Base-by-base conservation (phyloP, 1,140 invertebrate genomes). In the Mercenaria mercenaria region DNA sequence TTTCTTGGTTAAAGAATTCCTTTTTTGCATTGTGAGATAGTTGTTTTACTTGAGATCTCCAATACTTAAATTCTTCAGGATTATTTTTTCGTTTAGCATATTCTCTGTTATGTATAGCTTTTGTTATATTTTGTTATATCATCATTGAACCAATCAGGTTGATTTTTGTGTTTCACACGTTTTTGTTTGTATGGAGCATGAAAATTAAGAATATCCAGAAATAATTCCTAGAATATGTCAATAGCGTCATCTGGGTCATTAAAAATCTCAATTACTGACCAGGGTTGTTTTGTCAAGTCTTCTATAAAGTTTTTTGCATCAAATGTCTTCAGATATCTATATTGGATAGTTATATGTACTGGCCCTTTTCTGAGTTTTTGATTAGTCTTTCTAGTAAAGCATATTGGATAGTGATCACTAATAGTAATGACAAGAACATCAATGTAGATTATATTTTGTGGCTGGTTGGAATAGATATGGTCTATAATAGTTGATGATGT, bases 401-500 rank as follows among this genome's bases (percentile, higher is more conserved):
- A 56, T 11, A 52, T 37, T 43, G 76, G 76, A 23, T 29, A 79
- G 34, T 79, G 76, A 79, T 79, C 76, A 79, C 41, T 79, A 10
- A 79, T 3, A 1, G 76, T 8, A 3, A 79, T 8, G 1, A 2
- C 0, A 52, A 43, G 76, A 1, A 79, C n/a, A 26, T 50, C 1
- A 0, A 79, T 41, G 3, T 79, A 3, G 52, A n/a, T 13, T 8
- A 79, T 79, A 79, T 56, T 79, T 18, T 50, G 8, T 6, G 76
- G 47, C 1, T 29, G 26, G 26, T 79, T 79, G 2, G 76, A 11
- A 52, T 79, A 79, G 18, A 79, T 2, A 52, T 79, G 76, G 29
- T 79, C 50, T n/a, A 52, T 79, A 15, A 79, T 79, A 2, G 76
- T 79, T 43, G 41, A 52, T 11, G 76, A 15, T 23, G 41, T 50